Evolutionary conservation across 2,797 vertebrate genomes (phyloP).

Genomic region (Myiotriccus ornatus): DNA sequence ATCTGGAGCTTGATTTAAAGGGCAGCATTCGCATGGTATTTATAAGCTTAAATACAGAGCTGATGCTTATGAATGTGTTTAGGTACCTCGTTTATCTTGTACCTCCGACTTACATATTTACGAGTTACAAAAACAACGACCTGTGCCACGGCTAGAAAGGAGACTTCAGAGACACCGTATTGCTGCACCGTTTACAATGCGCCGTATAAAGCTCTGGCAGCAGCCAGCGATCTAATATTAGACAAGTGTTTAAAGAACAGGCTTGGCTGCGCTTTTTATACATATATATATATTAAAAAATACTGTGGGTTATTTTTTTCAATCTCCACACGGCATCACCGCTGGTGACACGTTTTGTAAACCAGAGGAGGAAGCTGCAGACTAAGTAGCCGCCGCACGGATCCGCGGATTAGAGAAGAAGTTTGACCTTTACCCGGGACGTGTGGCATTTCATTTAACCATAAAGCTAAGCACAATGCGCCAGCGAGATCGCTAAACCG

Average conservation of each 20-base stretch:
- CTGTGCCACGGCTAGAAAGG: neutral
- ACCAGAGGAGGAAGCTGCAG: constrained; percentile 43
- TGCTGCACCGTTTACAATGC: neutral
- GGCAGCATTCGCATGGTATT: neutral
- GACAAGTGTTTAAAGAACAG: neutral
- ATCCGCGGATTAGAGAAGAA: constrained; percentile 52
- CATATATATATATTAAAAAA: neutral
- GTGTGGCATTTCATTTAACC: constrained; percentile 69
- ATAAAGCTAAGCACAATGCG: constrained; percentile 50
- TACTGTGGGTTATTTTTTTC: neutral
- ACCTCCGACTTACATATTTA: neutral
- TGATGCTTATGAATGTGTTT: constrained; percentile 15
- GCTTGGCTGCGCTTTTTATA: neutral
- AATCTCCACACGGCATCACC: neutral
- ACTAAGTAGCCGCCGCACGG: constrained; percentile 40
- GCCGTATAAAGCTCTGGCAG: neutral
- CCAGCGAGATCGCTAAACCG: constrained; percentile 63
- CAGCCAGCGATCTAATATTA: constrained; percentile 21
- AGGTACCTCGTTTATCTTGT: constrained; percentile 23
- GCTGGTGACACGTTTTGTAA: constrained; percentile 13
- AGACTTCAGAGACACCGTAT: neutral
- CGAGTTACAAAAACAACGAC: neutral
- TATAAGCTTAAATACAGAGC: constrained; percentile 23
- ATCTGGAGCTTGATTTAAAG: constrained; percentile 41
- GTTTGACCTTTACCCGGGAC: constrained; percentile 70